A percentile compares a stretch with the other conserved stretches of the same genome.
Conservation (phyloP, 2,797 vertebrate species). For the Sebastes hubbsi region DNA sequence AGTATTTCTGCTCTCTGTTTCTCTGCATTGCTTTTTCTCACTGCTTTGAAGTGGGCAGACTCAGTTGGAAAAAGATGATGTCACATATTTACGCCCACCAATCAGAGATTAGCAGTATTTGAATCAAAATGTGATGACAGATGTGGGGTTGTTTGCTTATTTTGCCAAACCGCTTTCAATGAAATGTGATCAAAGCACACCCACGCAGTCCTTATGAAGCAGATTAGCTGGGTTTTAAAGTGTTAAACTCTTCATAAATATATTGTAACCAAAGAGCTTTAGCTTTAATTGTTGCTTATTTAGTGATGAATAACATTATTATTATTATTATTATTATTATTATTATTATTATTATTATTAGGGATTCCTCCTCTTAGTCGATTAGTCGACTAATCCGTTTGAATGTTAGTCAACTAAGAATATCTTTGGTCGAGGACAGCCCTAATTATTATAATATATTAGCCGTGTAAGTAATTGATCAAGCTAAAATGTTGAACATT, state of each 20-base stretch:
- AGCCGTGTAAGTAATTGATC: neutral
- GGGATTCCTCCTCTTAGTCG: too few relatives aligned
- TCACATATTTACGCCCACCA: neutral
- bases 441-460: neutral
- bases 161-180: conserved; percentile 8
- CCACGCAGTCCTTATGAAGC: neutral
- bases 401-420: too few relatives aligned
- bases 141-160: conserved; percentile 1
- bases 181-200: neutral
- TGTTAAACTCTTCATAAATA: neutral
- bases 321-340: too few relatives aligned
- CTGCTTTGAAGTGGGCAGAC: neutral
- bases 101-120: neutral
- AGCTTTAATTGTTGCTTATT: neutral
- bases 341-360: too few relatives aligned
- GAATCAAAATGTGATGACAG: conserved; percentile 26
- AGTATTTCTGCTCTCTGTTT: neutral
- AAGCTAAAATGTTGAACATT: neutral
- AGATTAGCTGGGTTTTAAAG: neutral
- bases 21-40: neutral
- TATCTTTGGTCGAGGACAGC: too few relatives aligned
- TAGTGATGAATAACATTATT: neutral
- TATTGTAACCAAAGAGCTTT: neutral
- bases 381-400: too few relatives aligned
- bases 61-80: neutral